Evolutionary conservation across 2,113 vertebrate genomes (phyloP), one percentile per base, ranked within the genome.

Genomic region (Megaceryle maxima): DNA sequence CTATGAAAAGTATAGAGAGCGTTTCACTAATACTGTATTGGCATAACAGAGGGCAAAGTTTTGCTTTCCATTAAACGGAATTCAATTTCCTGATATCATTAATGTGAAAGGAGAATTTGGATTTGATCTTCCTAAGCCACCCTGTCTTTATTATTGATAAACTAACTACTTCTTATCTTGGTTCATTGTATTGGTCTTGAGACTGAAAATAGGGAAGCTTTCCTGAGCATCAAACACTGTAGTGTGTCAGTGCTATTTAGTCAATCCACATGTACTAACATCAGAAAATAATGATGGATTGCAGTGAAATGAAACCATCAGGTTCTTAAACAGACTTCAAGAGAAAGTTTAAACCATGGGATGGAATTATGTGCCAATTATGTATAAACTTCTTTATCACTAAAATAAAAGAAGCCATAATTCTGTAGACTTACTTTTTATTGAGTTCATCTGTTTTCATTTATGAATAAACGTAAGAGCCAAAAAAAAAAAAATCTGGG

Each of bases 371-470:
- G 95, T 97, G 96, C 96, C 98, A 97, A 97, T 98, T 98, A 97
- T 83, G 59, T 94, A 93, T 97, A 97, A 97, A 97, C 90, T 97
- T 77, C 92, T 97, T 96, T 92, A 96, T 95, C 96, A 92, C 91
- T 94, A 96, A 93, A 95, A 98, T 92, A 98, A 98, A 97, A 97
- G 96, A 98, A 98, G 92, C 94, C 92, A 55, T 98, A 97, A 98
- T 98, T 97, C 70, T 92, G 85, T 92, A 88, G 95, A 53, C 91
- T 96, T 97, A 91, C 0, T 1, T 97, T 97, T 98, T 97, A 98
- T 97, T 97, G 94, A 95, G 90, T 97, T 97, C 96, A 97, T 98
- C 97, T 98, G 98, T 97, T 98, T 97, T 97, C 94, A 95, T 97
- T 98, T 98, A 97, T 96, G 96, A 97, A 97, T 75, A 92, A 95